A percentile compares a stretch with the other conserved stretches of the same genome.
Conservation (phyloP, 2,113 vertebrate genomes). For the Seriola aureovittata region DNA sequence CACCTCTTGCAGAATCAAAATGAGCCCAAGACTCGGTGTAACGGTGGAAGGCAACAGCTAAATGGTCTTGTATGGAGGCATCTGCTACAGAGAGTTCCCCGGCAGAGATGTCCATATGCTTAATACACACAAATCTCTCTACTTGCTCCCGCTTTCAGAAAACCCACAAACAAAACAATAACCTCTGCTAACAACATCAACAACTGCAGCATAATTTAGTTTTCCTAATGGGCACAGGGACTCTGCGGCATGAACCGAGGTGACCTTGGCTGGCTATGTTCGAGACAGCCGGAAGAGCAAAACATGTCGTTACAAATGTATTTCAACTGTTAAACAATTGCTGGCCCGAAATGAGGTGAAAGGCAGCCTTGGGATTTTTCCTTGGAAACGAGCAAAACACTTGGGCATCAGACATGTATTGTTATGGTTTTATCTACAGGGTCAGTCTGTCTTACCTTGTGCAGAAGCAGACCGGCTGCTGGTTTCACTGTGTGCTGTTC, state of each 20-base stretch:
- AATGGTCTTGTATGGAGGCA: conserved; percentile 31
- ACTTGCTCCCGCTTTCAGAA: conserved; percentile 15
- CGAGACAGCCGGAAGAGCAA: conserved; percentile 42
- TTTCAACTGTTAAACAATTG: conserved; percentile 50
- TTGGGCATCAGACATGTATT: conserved; percentile 2
- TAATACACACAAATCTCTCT: neutral
- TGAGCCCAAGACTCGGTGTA: conserved; percentile 34
- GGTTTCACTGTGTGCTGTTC: conserved; percentile 2
- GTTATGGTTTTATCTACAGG: conserved; percentile 49
- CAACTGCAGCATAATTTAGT: conserved; percentile 15
- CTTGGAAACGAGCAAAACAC: conserved; percentile 39
- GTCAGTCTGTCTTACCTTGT: conserved; percentile 50
- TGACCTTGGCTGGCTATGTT: conserved; percentile 53
- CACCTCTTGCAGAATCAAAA: neutral
- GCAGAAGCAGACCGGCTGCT: conserved; percentile 41
- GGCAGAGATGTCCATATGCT: conserved; percentile 38
- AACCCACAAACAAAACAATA: conserved; percentile 34
- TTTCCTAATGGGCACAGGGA: conserved; percentile 17
- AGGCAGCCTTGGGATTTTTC: conserved; percentile 55
- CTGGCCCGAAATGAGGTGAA: conserved; percentile 38
- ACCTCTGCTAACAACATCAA: conserved; percentile 16
- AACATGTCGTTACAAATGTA: conserved; percentile 54
- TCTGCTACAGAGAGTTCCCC: conserved; percentile 7
- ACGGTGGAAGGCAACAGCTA: conserved; percentile 19
- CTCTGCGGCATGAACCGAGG: conserved; percentile 22